A percentile compares a stretch with the other conserved stretches of the same genome.
These are phyloP conservation scores for Neotoma lepida DNA, from an alignment of 2,113 vertebrate genomes.

Conservation along the genomic window DNA sequence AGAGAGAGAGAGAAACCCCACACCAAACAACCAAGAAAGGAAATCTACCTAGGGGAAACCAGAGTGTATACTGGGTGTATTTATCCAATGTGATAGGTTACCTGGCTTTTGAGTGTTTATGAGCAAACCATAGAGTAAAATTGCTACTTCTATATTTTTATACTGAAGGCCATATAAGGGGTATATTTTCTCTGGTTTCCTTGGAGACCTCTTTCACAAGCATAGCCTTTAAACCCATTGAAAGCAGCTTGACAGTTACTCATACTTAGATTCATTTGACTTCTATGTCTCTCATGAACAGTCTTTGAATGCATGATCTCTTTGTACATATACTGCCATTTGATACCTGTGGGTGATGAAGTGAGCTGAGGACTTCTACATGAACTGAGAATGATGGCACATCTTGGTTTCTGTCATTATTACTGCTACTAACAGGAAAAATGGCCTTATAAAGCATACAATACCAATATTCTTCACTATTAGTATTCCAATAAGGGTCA, in stretches of 20 bases:
- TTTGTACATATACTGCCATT: not conserved
- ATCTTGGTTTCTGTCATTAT: not conserved
- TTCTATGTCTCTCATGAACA: not conserved
- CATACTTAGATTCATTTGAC: not conserved
- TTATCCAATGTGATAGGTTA: not conserved
- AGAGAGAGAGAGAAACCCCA: not conserved
- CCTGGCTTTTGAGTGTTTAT: not conserved
- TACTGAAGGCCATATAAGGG: not conserved
- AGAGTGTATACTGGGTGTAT: conserved; percentile 76
- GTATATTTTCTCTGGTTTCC: not conserved
- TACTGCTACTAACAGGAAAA: not conserved
- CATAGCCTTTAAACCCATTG: not conserved
- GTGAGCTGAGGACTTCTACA: not conserved
- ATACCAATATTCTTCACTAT: not conserved
- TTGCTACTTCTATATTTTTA: not conserved
- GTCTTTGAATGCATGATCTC: not conserved
- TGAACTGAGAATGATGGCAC: not conserved
- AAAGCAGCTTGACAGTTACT: not conserved
- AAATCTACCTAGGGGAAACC: conserved; percentile 77
- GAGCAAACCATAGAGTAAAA: not conserved
- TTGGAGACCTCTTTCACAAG: not conserved
- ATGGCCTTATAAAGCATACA: not conserved
- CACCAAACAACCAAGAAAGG: conserved; percentile 45
- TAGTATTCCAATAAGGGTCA: not conserved
- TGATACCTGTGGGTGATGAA: not conserved